phyloP scores from a whole-genome alignment of 2,113 vertebrate species.

The Agelaius tricolor region DNA sequence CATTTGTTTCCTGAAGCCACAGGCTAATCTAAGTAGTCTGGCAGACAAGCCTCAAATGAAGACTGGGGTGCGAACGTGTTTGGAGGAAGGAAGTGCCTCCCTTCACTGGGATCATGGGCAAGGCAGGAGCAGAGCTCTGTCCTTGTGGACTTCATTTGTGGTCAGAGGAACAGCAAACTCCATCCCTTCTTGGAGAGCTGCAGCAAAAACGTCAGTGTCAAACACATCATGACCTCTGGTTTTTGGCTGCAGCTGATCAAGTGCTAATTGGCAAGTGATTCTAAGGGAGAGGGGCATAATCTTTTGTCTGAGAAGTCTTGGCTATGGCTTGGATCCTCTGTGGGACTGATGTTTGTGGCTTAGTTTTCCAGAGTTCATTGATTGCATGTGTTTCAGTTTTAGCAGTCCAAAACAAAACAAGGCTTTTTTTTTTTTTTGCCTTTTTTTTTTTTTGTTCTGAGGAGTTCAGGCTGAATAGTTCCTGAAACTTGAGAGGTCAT shows the following conservation, averaged over 20 bases:
- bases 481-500: neutral
- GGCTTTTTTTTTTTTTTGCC: neutral
- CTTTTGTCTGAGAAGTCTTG: neutral
- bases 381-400: neutral
- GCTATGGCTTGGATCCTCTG: neutral
- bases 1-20: constrained; percentile 43
- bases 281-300: neutral
- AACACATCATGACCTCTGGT: neutral
- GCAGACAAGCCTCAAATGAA: neutral
- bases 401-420: neutral
- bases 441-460: neutral
- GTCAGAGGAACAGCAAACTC: neutral
- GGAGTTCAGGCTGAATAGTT: neutral
- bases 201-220: neutral
- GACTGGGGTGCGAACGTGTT: neutral
- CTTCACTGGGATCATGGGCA: fast-evolving
- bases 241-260: neutral
- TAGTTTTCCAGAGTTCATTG: neutral
- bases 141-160: neutral
- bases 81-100: constrained; percentile 11
- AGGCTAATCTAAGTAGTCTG: neutral
- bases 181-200: neutral
- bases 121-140: neutral
- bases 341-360: neutral
- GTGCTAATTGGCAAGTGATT: neutral